A percentile compares a stretch with the other conserved stretches of the same genome.
These are phyloP conservation scores for Pitta sordida DNA, from an alignment of 2,113 vertebrate species.

Conservation along the genomic window DNA sequence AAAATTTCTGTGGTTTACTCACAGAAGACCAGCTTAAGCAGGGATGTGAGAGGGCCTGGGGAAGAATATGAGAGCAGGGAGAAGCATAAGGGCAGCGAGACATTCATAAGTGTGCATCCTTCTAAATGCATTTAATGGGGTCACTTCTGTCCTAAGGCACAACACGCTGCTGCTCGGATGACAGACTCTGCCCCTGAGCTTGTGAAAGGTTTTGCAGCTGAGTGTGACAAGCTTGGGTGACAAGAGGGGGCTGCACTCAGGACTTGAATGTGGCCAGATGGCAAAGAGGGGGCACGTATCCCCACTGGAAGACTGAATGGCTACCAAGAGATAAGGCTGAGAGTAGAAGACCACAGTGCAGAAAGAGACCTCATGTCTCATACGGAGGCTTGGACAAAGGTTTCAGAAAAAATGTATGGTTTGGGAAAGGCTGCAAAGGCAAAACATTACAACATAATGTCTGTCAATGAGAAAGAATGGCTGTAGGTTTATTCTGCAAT, in stretches of 20 bases:
- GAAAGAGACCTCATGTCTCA: not conserved
- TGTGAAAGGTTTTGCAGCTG: not conserved
- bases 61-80: not conserved
- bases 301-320: not conserved
- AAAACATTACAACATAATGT: not conserved
- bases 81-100: not conserved
- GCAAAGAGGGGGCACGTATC: not conserved
- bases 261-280: not conserved
- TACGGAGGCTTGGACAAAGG: not conserved
- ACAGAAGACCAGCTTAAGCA: not conserved
- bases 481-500: not conserved
- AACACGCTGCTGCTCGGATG: not conserved
- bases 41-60: not conserved
- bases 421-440: not conserved
- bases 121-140: slow-evolving; percentile 45
- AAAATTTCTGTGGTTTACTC: not conserved
- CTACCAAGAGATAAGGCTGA: not conserved
- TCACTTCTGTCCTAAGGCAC: slow-evolving; percentile 45
- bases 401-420: not conserved
- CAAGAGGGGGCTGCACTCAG: not conserved
- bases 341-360: not conserved
- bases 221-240: not conserved
- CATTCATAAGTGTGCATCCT: not conserved
- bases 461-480: not conserved
- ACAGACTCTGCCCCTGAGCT: not conserved